A percentile compares a stretch with the other conserved stretches of the same genome.
Conservation (phyloP, 2,113 vertebrate species). For the Myotis lucifugus region DNA sequence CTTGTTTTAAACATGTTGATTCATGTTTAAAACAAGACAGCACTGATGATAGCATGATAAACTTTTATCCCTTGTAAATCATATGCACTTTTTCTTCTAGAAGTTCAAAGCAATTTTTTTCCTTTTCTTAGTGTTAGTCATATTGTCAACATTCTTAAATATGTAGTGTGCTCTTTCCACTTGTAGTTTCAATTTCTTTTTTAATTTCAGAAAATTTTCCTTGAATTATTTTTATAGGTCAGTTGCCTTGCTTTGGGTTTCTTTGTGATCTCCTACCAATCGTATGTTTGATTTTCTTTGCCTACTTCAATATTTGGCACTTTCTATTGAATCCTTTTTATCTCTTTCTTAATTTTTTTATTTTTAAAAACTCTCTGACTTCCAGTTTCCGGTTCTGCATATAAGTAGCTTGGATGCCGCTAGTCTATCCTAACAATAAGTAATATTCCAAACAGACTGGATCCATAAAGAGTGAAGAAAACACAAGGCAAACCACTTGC, state of each 20-base stretch:
- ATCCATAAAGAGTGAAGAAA: background rate
- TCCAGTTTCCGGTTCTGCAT: background rate
- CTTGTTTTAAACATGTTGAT: background rate
- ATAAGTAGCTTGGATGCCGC: background rate
- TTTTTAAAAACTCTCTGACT: background rate
- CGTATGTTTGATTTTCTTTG: background rate
- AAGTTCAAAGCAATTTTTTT: background rate
- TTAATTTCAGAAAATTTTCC: background rate
- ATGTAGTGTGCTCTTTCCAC: background rate
- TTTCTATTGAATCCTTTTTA: background rate
- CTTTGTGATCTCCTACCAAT: background rate
- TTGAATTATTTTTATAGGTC: background rate
- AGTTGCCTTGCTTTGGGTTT: background rate
- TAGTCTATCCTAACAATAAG: background rate
- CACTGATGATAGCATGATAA: background rate
- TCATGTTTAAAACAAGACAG: background rate
- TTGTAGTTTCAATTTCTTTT: background rate
- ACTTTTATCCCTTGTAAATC: background rate
- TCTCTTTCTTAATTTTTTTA: background rate
- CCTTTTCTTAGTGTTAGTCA: background rate
- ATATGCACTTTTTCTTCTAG: background rate
- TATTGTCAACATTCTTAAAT: background rate
- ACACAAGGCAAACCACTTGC: background rate
- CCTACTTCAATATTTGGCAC: background rate
- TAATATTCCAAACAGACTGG: background rate